Base-by-base conservation (phyloP, 2,888 invertebrate genomes). In the Microplitis manilae region DNA sequence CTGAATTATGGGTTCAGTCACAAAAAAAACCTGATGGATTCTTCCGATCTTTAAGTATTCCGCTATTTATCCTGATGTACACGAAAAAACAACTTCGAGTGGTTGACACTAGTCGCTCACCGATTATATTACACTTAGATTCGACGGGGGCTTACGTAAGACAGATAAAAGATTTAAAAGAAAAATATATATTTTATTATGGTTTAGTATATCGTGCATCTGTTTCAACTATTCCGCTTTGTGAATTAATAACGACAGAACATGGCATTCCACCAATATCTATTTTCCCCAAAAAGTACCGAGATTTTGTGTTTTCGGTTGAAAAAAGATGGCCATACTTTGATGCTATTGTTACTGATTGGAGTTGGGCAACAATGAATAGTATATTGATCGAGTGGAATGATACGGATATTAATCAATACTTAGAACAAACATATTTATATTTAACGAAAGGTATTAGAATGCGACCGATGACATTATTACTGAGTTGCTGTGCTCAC, bases 361-460 rank as follows among this genome's bases (percentile, higher is more conserved):
- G 73, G 73, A 73, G 73, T 20, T 73, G 64, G 73, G 41, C 15
- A 6, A 5, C 64, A 13, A 65, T 73, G 40, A 40, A 40, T 6
- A 40, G 41, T n/a, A 20, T 73, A 6, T 9, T 73, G 17, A 7
- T 15, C 1, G 64, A 73, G 64, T 73, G 64, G 73, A 73, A 73
- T 39, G 0, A 64, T 13, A 9, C n/a, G 2, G 20, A 62, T 5
- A 73, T 64, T 4, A 8, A 13, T n/a, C 6, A 50, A 7, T 68
- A 68, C 20, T 8, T 68, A 2, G 15, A 17, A 13, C 15, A 5
- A 0, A 7, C 68, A 15, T 68, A 17, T 20, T 6, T 7, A 15
- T 68, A 15, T 8, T 40, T 68, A 15, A 41, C 41, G 2, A 2
- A 68, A 7, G 8, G 17, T 9, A 41, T 20, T 20, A 9, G 8